Conservation (phyloP, 2,797 vertebrate species). For the Myotis planiceps region DNA sequence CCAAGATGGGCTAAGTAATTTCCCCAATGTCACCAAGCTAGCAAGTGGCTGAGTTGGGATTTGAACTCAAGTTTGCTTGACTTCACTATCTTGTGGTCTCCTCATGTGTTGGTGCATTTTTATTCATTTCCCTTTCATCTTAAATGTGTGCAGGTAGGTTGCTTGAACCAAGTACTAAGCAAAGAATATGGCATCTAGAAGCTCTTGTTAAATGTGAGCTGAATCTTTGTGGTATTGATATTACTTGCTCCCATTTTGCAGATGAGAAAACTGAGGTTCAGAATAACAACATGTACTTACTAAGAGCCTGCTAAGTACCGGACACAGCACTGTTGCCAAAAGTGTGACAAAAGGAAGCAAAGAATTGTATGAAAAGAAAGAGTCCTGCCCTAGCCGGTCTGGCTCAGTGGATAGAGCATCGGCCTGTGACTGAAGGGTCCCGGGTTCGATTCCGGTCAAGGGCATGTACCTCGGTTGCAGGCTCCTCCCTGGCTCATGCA, state of each 20-base stretch:
- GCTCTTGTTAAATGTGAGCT: background rate
- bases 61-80: slow-evolving; percentile 25
- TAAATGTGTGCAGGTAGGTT: background rate
- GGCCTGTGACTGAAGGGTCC: no score
- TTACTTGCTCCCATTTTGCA: background rate
- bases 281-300: background rate
- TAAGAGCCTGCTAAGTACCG: background rate
- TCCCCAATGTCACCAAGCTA: background rate
- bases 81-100: background rate
- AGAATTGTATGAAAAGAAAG: background rate
- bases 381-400: background rate
- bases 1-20: background rate
- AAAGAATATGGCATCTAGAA: background rate
- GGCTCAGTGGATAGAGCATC: no score
- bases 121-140: background rate
- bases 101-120: background rate
- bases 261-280: background rate
- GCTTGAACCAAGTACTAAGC: background rate
- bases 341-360: background rate
- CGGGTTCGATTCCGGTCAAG: no score
- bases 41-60: background rate
- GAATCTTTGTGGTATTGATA: background rate
- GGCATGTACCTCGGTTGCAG: no score
- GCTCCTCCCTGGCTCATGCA: no score
- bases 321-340: background rate